These are phyloP conservation scores for Apis cerana DNA, from an alignment of 1,140 invertebrate genomes.

Conservation along the genomic window DNA sequence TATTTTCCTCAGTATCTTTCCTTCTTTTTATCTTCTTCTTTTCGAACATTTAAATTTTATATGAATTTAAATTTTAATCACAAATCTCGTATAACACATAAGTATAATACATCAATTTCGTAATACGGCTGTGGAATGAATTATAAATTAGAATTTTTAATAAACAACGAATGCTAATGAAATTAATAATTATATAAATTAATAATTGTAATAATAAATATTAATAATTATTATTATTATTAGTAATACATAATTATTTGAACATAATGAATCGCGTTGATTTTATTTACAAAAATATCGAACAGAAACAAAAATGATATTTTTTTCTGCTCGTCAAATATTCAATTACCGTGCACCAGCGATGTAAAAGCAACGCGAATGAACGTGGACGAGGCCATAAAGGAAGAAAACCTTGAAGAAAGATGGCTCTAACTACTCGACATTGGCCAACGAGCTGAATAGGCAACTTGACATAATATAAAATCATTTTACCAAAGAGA, in stretches of 20 bases:
- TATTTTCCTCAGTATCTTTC: not conserved
- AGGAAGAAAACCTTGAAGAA: slow-evolving; percentile 38
- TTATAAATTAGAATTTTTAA: slow-evolving; percentile 59
- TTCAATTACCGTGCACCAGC: slow-evolving; percentile 47
- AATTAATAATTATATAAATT: slow-evolving; percentile 58
- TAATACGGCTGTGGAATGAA: not conserved
- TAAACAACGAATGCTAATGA: slow-evolving; percentile 47
- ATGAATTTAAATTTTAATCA: slow-evolving; percentile 47
- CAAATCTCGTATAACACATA: not conserved
- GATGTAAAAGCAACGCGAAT: slow-evolving; percentile 40
- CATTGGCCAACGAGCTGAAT: slow-evolving; percentile 43
- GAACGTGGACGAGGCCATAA: slow-evolving; percentile 47
- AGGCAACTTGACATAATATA: slow-evolving; percentile 52
- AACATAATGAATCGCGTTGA: not conserved
- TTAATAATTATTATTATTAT: not conserved
- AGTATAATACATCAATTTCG: slow-evolving; percentile 47
- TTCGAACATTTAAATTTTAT: too few species aligned
- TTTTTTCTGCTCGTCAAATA: slow-evolving; percentile 49
- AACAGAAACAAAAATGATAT: not conserved
- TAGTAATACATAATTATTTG: too few species aligned
- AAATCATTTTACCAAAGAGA: slow-evolving; percentile 44
- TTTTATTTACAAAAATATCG: not conserved
- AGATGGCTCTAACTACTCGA: slow-evolving; percentile 38
- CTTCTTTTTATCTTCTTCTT: too few species aligned
- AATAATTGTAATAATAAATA: slow-evolving; percentile 45